Evolutionary conservation across 2,888 invertebrate species (phyloP).

Genomic region (Geophilus truncorum): DNA sequence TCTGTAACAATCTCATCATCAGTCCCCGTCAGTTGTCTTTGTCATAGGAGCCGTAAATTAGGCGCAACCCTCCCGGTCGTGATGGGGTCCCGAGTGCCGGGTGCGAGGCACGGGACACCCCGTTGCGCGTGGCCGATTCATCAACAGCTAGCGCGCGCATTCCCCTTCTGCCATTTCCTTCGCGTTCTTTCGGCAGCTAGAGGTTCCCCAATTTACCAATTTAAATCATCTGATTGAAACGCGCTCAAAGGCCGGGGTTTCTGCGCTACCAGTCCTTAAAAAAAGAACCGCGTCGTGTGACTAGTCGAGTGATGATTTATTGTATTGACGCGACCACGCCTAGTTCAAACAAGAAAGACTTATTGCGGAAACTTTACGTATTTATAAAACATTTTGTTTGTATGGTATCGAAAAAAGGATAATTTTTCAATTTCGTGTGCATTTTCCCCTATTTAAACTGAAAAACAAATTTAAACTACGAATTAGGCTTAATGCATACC

Average conservation of each 20-base stretch:
- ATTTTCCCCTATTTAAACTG: too few species aligned
- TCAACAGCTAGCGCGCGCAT: neutral
- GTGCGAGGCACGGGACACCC: constrained; percentile 1
- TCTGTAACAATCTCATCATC: neutral
- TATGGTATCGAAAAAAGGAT: neutral
- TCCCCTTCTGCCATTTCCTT: constrained; percentile 5
- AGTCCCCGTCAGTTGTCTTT: neutral
- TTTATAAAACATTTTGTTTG: neutral
- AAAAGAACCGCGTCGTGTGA: neutral
- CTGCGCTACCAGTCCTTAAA: neutral
- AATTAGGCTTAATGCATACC: too few species aligned
- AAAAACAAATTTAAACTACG: too few species aligned
- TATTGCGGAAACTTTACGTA: neutral
- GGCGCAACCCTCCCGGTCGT: neutral
- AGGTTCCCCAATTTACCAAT: neutral
- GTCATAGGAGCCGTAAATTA: neutral
- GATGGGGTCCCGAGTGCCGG: neutral
- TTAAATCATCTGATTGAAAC: neutral
- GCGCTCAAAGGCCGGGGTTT: neutral
- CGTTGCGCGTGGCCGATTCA: neutral
- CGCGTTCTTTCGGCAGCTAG: neutral
- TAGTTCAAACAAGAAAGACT: neutral
- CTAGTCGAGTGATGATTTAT: constrained; percentile 3
- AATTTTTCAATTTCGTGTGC: too few species aligned
- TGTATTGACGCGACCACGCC: neutral